Base-by-base conservation (phyloP, 2,888 invertebrate species). In the Pristionchus maxplancki region DNA sequence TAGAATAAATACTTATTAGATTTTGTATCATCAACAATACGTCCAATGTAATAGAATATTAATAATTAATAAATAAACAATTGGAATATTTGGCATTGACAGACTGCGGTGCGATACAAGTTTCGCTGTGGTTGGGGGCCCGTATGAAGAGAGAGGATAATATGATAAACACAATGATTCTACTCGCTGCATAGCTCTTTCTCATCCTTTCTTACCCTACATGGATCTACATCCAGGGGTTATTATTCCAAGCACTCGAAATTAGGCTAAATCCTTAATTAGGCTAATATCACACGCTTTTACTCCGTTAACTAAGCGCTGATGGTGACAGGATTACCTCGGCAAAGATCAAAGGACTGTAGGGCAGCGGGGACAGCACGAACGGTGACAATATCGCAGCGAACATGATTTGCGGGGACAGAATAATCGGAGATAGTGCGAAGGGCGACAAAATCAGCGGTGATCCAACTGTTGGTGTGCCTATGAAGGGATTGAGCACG, bases 341-440 rank as follows among this genome's bases (percentile, higher is more conserved):
- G 34, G 94, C 90, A 20, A 91, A 92, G 62, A 92, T 91, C 34
- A 94, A 90, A 88, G 93, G 93, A 20, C 92, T 92, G 83, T 93
- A 92, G 28, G 94, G 89, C 24, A 94, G 84, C 24, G 94, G 94
- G 5, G 94, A 94, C 13, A 94, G 88, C 0, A 93, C 94, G 53
- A 53, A 93, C 6, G 94, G 94, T 6, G 93, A 93, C 20, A 94
- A 89, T 0, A 94, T 93, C 17, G 94, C 90, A 40, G 94, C 94
- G 89, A 93, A 94, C 48, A 94, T 90, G n/a, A 90, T 91, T 81
- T 93, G 93, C 37, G 94, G 94, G 9, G 94, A 94, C 5, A 93
- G 89, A 50, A 94, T 93, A 81, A 94, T 90, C n/a, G 94, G 94
- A 0, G 92, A 91, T 3, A 94, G 91, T 9, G 93, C 93, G 89